phyloP scores from a whole-genome alignment of 2,113 vertebrate species.

The Datnioides undecimradiatus region DNA sequence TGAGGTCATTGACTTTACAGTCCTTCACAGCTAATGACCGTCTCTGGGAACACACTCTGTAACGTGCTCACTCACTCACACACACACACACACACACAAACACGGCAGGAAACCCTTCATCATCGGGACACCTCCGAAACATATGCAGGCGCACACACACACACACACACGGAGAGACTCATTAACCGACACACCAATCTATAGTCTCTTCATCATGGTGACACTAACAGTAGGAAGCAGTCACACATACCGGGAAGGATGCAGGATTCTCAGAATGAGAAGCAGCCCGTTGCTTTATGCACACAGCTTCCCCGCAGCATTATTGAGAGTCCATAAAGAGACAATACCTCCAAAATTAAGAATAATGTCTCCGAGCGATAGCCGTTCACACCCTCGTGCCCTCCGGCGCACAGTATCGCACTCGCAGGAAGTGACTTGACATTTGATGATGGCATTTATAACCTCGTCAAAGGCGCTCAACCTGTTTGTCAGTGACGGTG shows the following conservation, averaged over 20 bases:
- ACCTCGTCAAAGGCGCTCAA: background rate
- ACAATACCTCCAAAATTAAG: background rate
- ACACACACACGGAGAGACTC: constrained; percentile 57
- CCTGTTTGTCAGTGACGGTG: background rate
- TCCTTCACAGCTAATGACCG: constrained; percentile 75
- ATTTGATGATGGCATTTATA: background rate
- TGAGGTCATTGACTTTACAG: constrained; percentile 61
- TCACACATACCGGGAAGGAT: constrained; percentile 12
- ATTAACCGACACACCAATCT: constrained; percentile 60
- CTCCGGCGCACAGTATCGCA: background rate
- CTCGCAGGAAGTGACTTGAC: background rate
- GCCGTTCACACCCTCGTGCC: background rate
- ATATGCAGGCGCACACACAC: constrained; percentile 57
- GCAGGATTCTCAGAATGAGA: background rate
- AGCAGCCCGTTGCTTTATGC: background rate
- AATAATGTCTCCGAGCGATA: background rate
- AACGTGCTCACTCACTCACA: constrained; percentile 25
- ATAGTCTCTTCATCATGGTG: constrained; percentile 69
- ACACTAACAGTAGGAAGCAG: constrained; percentile 55
- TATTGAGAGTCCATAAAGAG: background rate
- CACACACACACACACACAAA: background rate
- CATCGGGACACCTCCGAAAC: constrained; percentile 62
- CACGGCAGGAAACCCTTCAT: constrained; percentile 59
- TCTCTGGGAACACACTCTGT: constrained; percentile 50
- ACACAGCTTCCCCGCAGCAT: background rate